Conservation (phyloP, 2,888 invertebrate species). For the Cryptophagus acutangulus region DNA sequence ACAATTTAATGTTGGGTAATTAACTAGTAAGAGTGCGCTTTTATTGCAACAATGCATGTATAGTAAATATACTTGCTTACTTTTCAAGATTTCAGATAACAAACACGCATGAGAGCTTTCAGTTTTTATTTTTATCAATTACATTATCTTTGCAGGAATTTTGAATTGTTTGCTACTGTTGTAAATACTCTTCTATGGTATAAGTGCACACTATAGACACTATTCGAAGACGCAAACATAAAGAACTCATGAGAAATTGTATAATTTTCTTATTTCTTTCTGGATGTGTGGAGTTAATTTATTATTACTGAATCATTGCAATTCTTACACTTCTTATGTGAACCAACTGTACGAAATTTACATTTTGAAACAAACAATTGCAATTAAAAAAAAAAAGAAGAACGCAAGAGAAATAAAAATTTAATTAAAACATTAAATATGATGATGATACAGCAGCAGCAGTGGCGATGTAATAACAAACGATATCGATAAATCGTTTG, state of each 20-base stretch:
- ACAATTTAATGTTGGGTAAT: constrained; percentile 1
- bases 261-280: too few relatives aligned
- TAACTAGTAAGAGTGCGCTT: constrained; percentile 2
- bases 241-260: too few relatives aligned
- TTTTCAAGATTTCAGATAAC: neutral
- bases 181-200: neutral
- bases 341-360: too few relatives aligned
- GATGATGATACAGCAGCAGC: too few relatives aligned
- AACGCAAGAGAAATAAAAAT: constrained; percentile 16
- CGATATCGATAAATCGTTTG: constrained; percentile 38
- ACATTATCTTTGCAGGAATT: neutral
- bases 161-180: constrained; percentile 1
- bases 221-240: too few relatives aligned
- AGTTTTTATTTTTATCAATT: neutral
- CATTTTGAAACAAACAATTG: too few relatives aligned
- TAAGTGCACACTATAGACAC: too few relatives aligned
- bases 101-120: constrained; percentile 1
- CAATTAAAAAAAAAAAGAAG: neutral
- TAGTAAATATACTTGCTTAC: neutral
- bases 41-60: constrained; percentile 1
- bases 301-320: too few relatives aligned
- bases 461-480: constrained; percentile 31
- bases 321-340: too few relatives aligned
- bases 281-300: too few relatives aligned
- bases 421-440: constrained; percentile 10